These are phyloP conservation scores for Sebastes taczanowskii DNA, from an alignment of 2,797 vertebrate species.

Conservation along the genomic window DNA sequence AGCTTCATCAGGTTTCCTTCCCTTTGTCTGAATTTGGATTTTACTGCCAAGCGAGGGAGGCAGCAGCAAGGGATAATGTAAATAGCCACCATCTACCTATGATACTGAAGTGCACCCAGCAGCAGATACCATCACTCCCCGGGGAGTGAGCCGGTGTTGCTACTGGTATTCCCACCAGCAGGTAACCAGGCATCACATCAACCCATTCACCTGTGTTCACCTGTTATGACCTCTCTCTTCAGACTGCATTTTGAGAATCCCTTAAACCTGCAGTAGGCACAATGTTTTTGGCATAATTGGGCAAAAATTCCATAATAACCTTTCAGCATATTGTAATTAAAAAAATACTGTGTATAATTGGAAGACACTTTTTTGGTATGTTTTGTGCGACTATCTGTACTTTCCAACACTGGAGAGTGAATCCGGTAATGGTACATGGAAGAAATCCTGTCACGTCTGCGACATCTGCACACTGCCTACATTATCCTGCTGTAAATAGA, in stretches of 20 bases:
- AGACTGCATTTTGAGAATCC: background rate
- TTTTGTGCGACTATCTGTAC: background rate
- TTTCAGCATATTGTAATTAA: no score
- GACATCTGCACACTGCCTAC: background rate
- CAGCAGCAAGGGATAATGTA: background rate
- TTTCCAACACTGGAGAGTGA: background rate
- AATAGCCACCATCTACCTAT: background rate
- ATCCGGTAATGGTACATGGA: background rate
- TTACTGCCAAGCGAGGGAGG: background rate
- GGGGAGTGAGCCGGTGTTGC: background rate
- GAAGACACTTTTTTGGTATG: background rate
- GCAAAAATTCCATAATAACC: no score
- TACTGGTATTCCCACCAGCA: conserved; percentile 1
- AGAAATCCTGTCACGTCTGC: background rate
- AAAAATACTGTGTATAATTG: background rate
- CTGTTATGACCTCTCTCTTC: background rate
- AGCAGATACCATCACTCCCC: background rate
- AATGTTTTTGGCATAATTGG: no score
- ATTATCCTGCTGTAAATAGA: conserved; percentile 59
- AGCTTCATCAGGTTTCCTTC: background rate
- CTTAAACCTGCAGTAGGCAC: no score
- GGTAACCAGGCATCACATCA: background rate
- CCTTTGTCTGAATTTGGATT: background rate
- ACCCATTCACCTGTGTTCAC: background rate
- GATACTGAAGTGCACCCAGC: background rate